Conservation (phyloP, 2,797 vertebrate species). For the Protosalanx chinensis region DNA sequence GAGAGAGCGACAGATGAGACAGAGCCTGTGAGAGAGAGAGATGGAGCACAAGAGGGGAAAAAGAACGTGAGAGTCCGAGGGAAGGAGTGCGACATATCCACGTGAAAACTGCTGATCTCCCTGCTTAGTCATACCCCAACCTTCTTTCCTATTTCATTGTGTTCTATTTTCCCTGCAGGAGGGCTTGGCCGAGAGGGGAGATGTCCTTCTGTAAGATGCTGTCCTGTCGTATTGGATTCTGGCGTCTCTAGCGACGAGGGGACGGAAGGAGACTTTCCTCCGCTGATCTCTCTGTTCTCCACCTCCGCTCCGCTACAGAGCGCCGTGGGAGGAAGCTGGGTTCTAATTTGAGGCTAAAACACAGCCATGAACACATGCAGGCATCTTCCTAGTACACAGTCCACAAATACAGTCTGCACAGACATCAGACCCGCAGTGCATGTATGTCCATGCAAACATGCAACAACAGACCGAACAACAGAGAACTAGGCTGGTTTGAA, state of each 20-base stretch:
- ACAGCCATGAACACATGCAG: background rate
- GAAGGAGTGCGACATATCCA: too few relatives aligned
- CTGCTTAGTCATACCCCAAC: too few relatives aligned
- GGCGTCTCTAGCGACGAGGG: background rate
- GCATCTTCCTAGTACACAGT: background rate
- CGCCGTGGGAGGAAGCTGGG: background rate
- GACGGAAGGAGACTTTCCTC: background rate
- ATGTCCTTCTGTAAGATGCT: background rate
- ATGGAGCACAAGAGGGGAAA: too few relatives aligned
- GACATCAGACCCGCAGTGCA: background rate
- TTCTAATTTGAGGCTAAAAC: slow-evolving; percentile 2
- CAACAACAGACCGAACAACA: too few relatives aligned
- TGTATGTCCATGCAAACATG: background rate
- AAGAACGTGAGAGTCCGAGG: too few relatives aligned
- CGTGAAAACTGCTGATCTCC: too few relatives aligned
- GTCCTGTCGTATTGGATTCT: background rate
- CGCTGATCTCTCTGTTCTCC: slow-evolving; percentile 4
- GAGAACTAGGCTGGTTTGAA: background rate
- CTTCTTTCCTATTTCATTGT: background rate
- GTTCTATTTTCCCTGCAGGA: background rate
- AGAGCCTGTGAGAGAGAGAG: too few relatives aligned
- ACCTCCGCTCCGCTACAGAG: background rate
- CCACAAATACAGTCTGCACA: background rate
- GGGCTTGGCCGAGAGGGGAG: background rate
- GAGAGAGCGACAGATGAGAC: too few relatives aligned